Evolutionary conservation across 2,797 vertebrate genomes (phyloP).

Genomic region (Amphiprion clarkii): DNA sequence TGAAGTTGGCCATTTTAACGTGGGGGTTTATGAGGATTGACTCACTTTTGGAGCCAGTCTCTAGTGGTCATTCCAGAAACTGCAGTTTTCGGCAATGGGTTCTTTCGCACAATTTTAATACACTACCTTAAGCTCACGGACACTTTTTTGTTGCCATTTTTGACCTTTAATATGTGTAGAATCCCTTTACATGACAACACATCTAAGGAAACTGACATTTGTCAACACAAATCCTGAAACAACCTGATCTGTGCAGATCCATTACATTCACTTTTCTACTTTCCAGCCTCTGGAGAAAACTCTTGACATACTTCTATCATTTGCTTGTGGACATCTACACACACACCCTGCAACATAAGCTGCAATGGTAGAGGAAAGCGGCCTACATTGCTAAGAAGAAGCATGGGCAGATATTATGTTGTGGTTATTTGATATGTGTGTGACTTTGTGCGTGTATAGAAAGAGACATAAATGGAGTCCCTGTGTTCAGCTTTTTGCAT

Average conservation of each 20-base stretch:
- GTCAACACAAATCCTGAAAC: conserved; percentile 6
- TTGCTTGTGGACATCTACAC: conserved; percentile 6
- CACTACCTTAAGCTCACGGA: no score
- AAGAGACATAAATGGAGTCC: background rate
- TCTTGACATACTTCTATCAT: conserved; percentile 32
- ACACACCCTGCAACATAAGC: conserved; percentile 54
- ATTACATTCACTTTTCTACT: conserved; percentile 34
- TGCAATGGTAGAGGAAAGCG: conserved; percentile 15
- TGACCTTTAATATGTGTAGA: background rate
- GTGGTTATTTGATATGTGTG: conserved; percentile 52
- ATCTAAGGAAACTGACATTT: background rate
- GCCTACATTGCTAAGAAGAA: conserved; percentile 19
- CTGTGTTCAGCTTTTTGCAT: conserved; percentile 14
- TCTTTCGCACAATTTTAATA: no score
- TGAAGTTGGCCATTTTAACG: no score
- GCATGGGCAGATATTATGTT: conserved; percentile 2
- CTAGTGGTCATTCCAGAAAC: no score
- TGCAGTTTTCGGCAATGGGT: no score
- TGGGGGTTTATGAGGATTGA: no score
- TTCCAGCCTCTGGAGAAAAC: conserved; percentile 39
- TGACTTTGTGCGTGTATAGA: conserved; percentile 15
- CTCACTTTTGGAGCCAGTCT: no score
- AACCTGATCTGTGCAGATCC: conserved; percentile 35
- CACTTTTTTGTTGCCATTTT: no score
- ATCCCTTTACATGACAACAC: conserved; percentile 14